These are phyloP conservation scores for Polyodon spathula DNA, from an alignment of 2,113 vertebrate genomes.

Conservation along the genomic window DNA sequence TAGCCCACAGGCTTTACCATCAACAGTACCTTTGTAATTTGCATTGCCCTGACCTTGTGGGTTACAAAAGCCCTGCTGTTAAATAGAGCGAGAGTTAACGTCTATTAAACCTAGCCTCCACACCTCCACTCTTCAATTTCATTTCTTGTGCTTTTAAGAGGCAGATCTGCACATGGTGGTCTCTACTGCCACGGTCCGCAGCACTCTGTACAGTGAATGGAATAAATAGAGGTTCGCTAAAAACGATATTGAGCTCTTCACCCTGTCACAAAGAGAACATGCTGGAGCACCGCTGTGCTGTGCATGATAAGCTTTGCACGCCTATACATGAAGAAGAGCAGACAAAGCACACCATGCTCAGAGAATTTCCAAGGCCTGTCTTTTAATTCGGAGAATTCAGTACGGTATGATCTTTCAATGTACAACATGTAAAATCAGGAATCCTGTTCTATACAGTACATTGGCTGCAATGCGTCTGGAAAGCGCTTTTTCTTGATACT, in stretches of 20 bases:
- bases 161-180: not conserved
- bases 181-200: not conserved
- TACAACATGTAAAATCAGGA: no score
- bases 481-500: no score
- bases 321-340: not conserved
- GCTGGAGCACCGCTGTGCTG: not conserved
- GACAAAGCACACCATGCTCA: not conserved
- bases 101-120: not conserved
- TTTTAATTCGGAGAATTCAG: no score
- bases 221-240: slow-evolving; percentile 4
- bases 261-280: not conserved
- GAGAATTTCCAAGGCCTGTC: no score
- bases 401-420: no score
- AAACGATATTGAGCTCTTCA: slow-evolving; percentile 2
- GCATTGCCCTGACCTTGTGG: slow-evolving; percentile 3
- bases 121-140: not conserved
- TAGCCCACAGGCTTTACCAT: slow-evolving; percentile 2
- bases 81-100: not conserved
- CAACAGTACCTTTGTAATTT: slow-evolving; percentile 5
- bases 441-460: no score
- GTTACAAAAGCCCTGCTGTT: not conserved
- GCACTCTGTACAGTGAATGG: not conserved
- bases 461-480: no score
- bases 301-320: not conserved
- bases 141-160: slow-evolving; percentile 11